A percentile compares a stretch with the other conserved stretches of the same genome.
Conservation (phyloP, 2,113 vertebrate species). For the Columbina picui region DNA sequence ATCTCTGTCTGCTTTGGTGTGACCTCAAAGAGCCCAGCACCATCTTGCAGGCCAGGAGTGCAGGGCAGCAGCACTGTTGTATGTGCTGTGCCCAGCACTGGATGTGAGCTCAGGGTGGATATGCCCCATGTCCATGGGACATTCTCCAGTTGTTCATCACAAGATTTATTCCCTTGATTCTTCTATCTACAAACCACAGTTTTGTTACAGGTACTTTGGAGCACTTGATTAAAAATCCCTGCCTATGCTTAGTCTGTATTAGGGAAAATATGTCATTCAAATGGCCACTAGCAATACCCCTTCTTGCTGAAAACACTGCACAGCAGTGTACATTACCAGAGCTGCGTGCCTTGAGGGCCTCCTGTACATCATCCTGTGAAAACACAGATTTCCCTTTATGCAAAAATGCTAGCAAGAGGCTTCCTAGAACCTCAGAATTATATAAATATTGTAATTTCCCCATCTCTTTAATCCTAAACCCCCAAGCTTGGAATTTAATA, state of each 20-base stretch:
- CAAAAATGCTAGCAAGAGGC: neutral
- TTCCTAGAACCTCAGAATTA: neutral
- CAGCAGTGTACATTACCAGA: accelerated
- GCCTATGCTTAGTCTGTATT: neutral
- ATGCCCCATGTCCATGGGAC: accelerated
- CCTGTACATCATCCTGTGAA: neutral
- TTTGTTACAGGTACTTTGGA: neutral
- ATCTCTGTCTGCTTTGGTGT: neutral
- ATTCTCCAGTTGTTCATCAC: neutral
- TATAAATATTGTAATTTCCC: neutral
- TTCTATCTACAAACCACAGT: neutral
- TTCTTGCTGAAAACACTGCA: neutral
- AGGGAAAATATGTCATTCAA: neutral
- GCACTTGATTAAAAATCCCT: neutral
- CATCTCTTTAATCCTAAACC: neutral
- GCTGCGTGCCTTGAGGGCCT: neutral
- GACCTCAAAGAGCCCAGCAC: neutral
- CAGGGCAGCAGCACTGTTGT: neutral
- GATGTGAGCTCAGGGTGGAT: neutral
- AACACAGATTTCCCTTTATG: neutral
- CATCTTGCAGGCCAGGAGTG: accelerated
- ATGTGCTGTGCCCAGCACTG: neutral
- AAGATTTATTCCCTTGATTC: neutral
- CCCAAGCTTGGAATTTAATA: neutral
- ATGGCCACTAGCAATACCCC: neutral